Percentiles rank a stretch among this genome's conserved stretches.
Conservation (phyloP, 2,797 vertebrate genomes). For the Numenius phaeopus region DNA sequence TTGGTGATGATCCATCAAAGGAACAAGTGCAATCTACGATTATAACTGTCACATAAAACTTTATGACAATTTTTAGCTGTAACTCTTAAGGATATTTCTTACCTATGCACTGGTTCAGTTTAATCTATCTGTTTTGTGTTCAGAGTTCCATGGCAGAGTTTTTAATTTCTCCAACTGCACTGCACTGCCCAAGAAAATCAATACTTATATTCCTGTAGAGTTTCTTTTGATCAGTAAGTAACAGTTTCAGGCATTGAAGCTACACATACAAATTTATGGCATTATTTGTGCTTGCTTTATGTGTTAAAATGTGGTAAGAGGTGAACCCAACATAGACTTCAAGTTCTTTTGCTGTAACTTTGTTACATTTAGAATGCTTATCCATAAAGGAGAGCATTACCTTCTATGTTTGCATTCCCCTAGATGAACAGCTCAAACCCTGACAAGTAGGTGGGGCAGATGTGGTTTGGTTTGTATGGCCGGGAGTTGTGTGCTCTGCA, state of each 20-base stretch:
- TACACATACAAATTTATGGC: neutral
- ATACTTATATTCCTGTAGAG: conserved; percentile 13
- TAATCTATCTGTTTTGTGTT: conserved; percentile 15
- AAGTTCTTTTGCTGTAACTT: neutral
- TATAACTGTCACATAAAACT: neutral
- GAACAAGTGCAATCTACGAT: neutral
- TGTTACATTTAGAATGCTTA: neutral
- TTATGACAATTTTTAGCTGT: neutral
- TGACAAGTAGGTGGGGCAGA: neutral
- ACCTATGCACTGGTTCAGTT: neutral
- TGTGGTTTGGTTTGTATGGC: neutral
- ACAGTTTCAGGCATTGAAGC: neutral
- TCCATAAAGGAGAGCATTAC: neutral
- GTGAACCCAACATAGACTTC: neutral
- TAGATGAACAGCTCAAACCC: neutral
- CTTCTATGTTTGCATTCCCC: neutral
- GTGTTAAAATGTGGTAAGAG: neutral
- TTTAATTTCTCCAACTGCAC: conserved; percentile 3
- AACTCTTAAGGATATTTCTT: neutral
- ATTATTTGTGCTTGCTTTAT: neutral
- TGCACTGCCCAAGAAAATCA: conserved; percentile 15
- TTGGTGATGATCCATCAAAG: neutral
- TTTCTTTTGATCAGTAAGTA: conserved; percentile 41
- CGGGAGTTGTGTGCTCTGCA: neutral
- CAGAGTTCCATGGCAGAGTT: neutral